Base-by-base conservation (phyloP, 2,797 vertebrate species). In the Sebastes minor region DNA sequence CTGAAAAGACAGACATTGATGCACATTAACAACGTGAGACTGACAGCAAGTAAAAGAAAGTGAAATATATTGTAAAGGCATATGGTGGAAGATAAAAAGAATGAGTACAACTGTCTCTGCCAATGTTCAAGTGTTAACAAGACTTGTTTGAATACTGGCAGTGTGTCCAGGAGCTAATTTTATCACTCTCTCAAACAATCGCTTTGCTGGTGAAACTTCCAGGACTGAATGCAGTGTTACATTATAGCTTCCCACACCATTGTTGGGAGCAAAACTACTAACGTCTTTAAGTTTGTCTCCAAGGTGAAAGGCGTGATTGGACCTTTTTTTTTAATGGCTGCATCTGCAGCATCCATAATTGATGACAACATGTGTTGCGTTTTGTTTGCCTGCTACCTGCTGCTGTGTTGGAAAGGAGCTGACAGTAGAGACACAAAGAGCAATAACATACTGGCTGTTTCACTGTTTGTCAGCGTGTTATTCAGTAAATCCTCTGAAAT, bases 1-100 rank as follows among this genome's bases (percentile, higher is more conserved):
- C 56, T 64, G 42, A 66, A 74, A 64, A 74, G 67, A 73, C 9
- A 63, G 52, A 49, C 28, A 71, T 8, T 55, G 74, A 78, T 71
- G 57, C 65, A 49, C 52, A 61, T 38, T 49, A 33, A 42, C 12
- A 30, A 25, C 8, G 1, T 32, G 56, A 75, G 23, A 70, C 8
- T 46, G 46, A 71, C 62, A 20, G 49, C 35, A 14, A 28, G 30
- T 16, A 5, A 65, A 35, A 49, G 8, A 57, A 65, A 28, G 18
- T 10, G 11, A 60, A 68, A 42, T 42, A 35, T 56, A 35, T 6
- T 35, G 18, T 23, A 55, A 67, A 14, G 14, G 18, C 23, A 55
- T 82, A 46, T 46, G 16, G 42, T 33, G 1, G 20, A 56, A 65
- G 13, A 18, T 32, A 70, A 70, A 74, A 18, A 56, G 5, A 55